These are phyloP conservation scores for Regulus satrapa DNA, from an alignment of 2,113 vertebrate species.

Conservation along the genomic window DNA sequence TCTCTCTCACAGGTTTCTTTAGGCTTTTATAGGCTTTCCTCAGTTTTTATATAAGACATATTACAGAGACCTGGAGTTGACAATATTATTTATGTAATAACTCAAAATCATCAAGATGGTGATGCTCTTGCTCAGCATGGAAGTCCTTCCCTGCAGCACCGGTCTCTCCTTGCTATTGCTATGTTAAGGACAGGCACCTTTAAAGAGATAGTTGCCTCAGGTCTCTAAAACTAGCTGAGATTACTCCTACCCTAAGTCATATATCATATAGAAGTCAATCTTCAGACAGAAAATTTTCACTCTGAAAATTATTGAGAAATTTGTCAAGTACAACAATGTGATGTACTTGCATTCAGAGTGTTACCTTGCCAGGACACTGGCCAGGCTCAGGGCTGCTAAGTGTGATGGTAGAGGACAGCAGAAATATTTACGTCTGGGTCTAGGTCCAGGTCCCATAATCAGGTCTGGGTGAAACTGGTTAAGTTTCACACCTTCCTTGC, in stretches of 20 bases:
- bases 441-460: background rate
- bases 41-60: background rate
- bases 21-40: background rate
- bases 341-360: rapidly evolving
- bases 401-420: background rate
- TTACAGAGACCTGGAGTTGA: background rate
- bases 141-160: background rate
- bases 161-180: background rate
- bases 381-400: background rate
- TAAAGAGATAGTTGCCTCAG: background rate
- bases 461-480: background rate
- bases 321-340: rapidly evolving
- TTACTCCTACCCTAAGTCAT: background rate
- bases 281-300: background rate
- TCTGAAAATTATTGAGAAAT: background rate
- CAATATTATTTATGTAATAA: background rate
- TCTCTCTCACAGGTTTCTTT: background rate
- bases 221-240: background rate
- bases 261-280: background rate
- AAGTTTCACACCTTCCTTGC: background rate
- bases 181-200: background rate
- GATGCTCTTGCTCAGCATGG: background rate
- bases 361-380: background rate
- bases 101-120: background rate
- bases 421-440: background rate